Evolutionary conservation across 2,113 vertebrate species (phyloP).

Genomic region (Petrocephalus microphthalmus): DNA sequence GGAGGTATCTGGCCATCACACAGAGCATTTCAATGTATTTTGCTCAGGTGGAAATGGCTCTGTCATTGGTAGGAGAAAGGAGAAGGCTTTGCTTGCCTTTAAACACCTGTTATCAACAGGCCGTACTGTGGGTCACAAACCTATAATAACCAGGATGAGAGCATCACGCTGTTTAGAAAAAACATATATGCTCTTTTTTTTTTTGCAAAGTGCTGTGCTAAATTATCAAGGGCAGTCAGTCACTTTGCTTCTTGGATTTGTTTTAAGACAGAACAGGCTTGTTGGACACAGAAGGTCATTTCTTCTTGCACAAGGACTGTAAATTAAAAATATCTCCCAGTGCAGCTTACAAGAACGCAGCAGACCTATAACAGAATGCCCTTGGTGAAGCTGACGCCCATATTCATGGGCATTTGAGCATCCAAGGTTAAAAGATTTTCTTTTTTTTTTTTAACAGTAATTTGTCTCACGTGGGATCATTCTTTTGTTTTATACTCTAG

Average conservation of each 20-base stretch:
- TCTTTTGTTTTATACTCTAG: background rate
- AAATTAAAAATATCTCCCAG: constrained; percentile 51
- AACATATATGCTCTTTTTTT: constrained; percentile 60
- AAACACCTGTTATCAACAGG: constrained; percentile 52
- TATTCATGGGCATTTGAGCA: constrained; percentile 30
- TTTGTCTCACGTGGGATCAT: constrained; percentile 19
- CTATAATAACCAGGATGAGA: constrained; percentile 67
- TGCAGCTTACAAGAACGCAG: constrained; percentile 42
- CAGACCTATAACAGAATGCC: constrained; percentile 41
- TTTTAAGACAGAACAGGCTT: constrained; percentile 62
- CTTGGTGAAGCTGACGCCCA: constrained; percentile 31
- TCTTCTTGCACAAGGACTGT: constrained; percentile 55
- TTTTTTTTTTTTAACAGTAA: constrained; percentile 19
- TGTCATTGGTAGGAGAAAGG: constrained; percentile 59
- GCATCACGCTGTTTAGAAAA: constrained; percentile 50
- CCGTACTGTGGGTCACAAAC: constrained; percentile 62
- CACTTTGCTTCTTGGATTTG: constrained; percentile 64
- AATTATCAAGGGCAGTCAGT: constrained; percentile 72
- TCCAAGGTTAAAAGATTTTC: constrained; percentile 31
- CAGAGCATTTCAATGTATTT: constrained; percentile 40
- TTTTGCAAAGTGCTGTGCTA: constrained; percentile 60
- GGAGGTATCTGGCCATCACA: background rate
- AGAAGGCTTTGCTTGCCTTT: constrained; percentile 50
- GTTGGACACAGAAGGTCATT: constrained; percentile 67
- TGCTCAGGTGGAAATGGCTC: constrained; percentile 45